Base-by-base conservation (phyloP, 2,888 invertebrate genomes). In the Myathropa florea region DNA sequence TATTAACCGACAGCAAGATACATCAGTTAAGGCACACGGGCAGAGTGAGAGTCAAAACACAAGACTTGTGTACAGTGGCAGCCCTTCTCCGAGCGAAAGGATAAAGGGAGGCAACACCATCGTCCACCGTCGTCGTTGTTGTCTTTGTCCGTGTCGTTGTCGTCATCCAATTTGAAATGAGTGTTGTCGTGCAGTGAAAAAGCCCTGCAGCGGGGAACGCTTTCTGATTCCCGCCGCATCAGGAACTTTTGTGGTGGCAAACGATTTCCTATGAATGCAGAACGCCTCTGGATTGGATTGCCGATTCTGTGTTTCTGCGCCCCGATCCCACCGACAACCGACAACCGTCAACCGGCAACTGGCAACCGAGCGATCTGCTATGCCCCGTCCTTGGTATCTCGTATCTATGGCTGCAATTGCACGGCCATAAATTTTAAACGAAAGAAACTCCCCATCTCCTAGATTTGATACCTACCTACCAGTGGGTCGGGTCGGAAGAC, bases 171-270 rank as follows among this genome's bases (percentile, higher is more conserved):
- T 85, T 85, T 85, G 86, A 86, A 77, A 30, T 79, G 83, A 83
- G 78, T 83, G 86, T 83, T 78, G 78, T 78, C 83, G 86, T 83
- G 83, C 83, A 71, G 67, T 71, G 61, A 59, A 79, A 86, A 86
- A 79, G 86, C 86, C 86, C 79, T 57, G 86, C 85, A 86, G 79
- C 78, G 78, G 64, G 46, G 33, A 77, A 81, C 85, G 85, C 82
- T 86, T 85, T 85, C 65, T 78, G 85, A 82, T 78, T 75, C 73
- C 67, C 78, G 75, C 82, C 86, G 73, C 86, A 83, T 79, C 86
- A 79, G 83, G 75, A 86, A 86, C 86, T 86, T 82, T 83, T 73
- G 78, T 79, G 83, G 86, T 86, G 86, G 83, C 86, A 86, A 86
- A 76, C 86, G 83, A 86, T 86, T 86, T 86, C 83, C 83, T 83